These are phyloP conservation scores for Catamblyrhynchus diadema DNA, from an alignment of 2,797 vertebrate genomes.

Conservation along the genomic window DNA sequence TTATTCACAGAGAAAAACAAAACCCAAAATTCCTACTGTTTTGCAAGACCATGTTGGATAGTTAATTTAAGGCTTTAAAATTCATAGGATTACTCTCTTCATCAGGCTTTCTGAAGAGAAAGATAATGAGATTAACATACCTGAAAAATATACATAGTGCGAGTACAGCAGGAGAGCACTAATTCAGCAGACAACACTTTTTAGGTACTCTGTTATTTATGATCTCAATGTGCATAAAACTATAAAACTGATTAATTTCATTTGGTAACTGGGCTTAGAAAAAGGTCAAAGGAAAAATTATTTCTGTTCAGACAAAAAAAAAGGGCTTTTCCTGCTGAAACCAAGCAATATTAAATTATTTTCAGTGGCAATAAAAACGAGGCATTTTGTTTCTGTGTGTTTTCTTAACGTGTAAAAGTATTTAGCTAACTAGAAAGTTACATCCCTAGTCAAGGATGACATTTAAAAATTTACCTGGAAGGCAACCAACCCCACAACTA, in stretches of 20 bases:
- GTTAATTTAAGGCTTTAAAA: conserved; percentile 3
- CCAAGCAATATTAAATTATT: conserved; percentile 14
- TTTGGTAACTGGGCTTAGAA: not conserved
- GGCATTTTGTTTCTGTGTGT: not conserved
- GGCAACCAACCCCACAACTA: not conserved
- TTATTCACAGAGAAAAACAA: not conserved
- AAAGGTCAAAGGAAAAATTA: conserved; percentile 21
- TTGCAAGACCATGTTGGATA: not conserved
- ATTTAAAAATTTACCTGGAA: not conserved
- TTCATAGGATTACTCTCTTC: not conserved
- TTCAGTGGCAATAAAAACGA: not conserved
- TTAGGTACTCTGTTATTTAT: conserved; percentile 29
- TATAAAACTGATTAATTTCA: conserved; percentile 48
- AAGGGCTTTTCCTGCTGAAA: not conserved
- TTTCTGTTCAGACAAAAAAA: not conserved
- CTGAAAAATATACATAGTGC: not conserved
- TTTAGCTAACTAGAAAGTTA: not conserved
- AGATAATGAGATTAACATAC: conserved; percentile 49
- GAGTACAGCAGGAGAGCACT: not conserved
- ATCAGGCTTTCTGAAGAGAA: not conserved
- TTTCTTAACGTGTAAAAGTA: not conserved
- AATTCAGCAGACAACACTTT: not conserved
- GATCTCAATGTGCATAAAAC: not conserved
- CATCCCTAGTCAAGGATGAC: not conserved
- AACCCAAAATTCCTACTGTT: not conserved